Percentiles rank a stretch among this genome's conserved stretches.
Conservation (phyloP, 2,797 vertebrate species). For the Parauchenoglanis punctatus region DNA sequence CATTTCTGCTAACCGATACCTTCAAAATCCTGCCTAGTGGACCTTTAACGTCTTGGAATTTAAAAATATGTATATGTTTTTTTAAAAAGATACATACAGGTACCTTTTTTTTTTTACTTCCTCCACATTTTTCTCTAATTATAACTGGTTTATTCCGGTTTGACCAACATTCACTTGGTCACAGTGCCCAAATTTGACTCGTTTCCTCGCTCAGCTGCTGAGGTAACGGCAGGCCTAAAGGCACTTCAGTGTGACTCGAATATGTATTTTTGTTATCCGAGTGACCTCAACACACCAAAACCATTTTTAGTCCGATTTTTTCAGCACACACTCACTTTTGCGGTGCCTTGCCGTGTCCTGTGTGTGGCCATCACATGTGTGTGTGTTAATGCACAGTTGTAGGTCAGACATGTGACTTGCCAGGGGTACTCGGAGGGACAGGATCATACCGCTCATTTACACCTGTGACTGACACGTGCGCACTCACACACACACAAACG, state of each 20-base stretch:
- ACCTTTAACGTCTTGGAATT: no score
- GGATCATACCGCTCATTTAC: constrained; percentile 53
- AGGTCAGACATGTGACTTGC: constrained; percentile 50
- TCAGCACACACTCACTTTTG: background rate
- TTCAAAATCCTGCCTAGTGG: no score
- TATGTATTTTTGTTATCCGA: background rate
- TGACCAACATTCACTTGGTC: background rate
- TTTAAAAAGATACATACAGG: background rate
- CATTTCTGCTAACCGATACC: no score
- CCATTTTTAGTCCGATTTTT: no score
- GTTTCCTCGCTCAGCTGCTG: background rate
- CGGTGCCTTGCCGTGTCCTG: background rate
- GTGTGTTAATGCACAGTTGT: constrained; percentile 22
- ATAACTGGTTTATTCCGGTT: background rate
- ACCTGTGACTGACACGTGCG: constrained; percentile 41
- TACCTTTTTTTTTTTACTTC: background rate
- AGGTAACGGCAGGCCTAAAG: background rate
- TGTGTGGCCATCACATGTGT: no score
- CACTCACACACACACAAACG: constrained; percentile 15
- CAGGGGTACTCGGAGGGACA: constrained; percentile 61
- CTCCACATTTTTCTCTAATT: background rate
- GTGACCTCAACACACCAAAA: background rate
- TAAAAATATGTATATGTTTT: no score
- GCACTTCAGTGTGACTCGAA: background rate
- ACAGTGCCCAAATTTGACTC: background rate